Evolutionary conservation across 1,140 invertebrate genomes (phyloP), one percentile per base, ranked within the genome.

Genomic region (Homarus americanus): DNA sequence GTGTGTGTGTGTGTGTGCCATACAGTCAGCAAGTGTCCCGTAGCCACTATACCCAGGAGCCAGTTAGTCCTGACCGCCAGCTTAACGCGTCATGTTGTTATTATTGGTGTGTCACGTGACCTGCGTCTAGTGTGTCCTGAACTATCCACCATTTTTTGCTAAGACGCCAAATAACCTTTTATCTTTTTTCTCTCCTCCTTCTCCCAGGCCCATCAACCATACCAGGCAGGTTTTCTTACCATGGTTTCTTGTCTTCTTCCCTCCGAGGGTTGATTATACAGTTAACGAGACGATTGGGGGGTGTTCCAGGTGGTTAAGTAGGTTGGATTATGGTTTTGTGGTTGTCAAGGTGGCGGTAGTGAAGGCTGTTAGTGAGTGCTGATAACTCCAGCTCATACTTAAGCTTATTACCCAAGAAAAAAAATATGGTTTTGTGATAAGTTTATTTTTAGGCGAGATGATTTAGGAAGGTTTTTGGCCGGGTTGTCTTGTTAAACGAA

Each of bases 1-100:
- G 66, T 69, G 66, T 69, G 66, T 69, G 66, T 69, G 66, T 69
- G 66, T 69, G 66, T 69, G 66, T 69, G 44, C 44, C 44, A 49
- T 49, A 49, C 44, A 49, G 5, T n/a, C n/a, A 5, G 5, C 12
- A 49, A 15, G 5, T 49, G 5, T 49, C 44, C 44, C 5, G 44
- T 5, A 49, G 15, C 44, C 44, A 69, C 5, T 69, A 69, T 9
- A 69, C 20, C 32, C 66, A 9, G 24, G 32, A 5, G 32, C 66
- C 66, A 69, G 66, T 24, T 69, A 5, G 32, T 32, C 7, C 32
- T 32, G 32, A 69, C 20, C 66, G 24, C 66, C 66, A 69, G 20
- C 66, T 69, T 32, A 32, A 24, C 66, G 5, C 24, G 24, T 69
- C 32, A 9, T 69, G 4, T 5, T 69, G 20, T 3, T 69, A 5